A percentile compares a stretch with the other conserved stretches of the same genome.
These are phyloP conservation scores for Podocnemis expansa DNA, from an alignment of 2,113 vertebrate genomes.

Conservation along the genomic window DNA sequence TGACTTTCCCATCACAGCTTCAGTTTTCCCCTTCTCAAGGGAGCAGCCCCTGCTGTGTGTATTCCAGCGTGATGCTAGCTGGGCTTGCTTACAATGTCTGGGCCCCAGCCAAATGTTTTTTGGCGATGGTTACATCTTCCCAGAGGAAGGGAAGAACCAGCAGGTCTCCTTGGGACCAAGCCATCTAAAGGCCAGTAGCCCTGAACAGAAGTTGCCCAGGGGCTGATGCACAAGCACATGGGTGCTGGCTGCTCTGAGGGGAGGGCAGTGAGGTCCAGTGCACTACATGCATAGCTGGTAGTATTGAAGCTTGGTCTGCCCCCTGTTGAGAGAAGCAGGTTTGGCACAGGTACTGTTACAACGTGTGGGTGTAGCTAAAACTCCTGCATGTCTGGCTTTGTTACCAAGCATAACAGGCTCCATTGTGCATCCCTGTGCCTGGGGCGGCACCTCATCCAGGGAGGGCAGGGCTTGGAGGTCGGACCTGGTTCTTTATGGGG, in stretches of 20 bases:
- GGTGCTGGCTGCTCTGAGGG: accelerated
- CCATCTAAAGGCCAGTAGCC: accelerated
- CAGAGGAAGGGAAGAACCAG: background rate
- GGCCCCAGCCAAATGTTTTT: background rate
- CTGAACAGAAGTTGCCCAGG: background rate
- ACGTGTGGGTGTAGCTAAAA: background rate
- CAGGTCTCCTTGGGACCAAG: background rate
- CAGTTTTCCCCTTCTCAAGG: background rate
- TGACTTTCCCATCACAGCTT: background rate
- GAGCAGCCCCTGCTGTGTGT: accelerated
- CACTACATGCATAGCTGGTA: background rate
- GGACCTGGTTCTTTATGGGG: no score
- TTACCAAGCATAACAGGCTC: background rate
- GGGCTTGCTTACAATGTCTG: background rate
- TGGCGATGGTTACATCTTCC: background rate
- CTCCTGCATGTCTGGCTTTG: background rate
- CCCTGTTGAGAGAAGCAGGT: background rate
- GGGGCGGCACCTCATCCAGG: conserved; percentile 15
- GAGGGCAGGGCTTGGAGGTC: conserved; percentile 20
- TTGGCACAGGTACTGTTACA: no score
- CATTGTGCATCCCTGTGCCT: conserved; percentile 48
- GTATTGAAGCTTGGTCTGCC: background rate
- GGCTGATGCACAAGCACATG: background rate
- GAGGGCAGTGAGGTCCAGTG: background rate
- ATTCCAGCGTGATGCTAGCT: background rate